Evolutionary conservation across 2,888 invertebrate genomes (phyloP), one percentile per base, ranked within the genome.

Genomic region (Mythimna ferrago): DNA sequence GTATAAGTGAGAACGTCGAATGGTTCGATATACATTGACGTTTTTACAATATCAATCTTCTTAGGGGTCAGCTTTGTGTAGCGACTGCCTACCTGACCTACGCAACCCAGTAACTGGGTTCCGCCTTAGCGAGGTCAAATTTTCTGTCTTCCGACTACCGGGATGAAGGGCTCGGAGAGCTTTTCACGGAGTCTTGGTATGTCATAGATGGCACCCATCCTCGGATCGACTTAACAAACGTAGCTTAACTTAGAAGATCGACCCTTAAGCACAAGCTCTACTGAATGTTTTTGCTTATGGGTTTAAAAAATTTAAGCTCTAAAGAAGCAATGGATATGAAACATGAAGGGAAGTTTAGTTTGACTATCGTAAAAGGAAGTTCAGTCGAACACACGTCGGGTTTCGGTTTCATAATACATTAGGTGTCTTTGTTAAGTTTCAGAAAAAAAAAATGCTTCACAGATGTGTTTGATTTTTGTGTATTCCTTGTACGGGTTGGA

Each of bases 331-430:
- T 83, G 86, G 53, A 79, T 69, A 19, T 0, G 2, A 32, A 56
- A 72, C 32, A 19, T 21, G 6, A 10, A 63, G 57, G 53, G 54
- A 74, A 48, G 54, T 73, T 65, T 6, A 48, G 54, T 73, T 65
- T 6, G 51, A 32, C 19, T 9, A 44, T 19, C 78, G 78, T 86
- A 78, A 84, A 75, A 90, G 91, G 91, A 91, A 91, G 91, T 89
- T 83, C 61, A 76, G 71, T 70, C 51, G 76, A 87, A 84, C 79
- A 86, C 86, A 83, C 87, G 87, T 84, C 86, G 85, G 76, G 80
- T 82, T 80, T 85, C 76, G 83, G 79, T 86, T 86, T 86, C 86
- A 86, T 86, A 86, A 86, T 86, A 86, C 86, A 86, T 86, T 86
- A 85, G 86, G 81, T 74, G 81, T 86, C 84, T 86, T 86, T 86